Evolutionary conservation across 2,113 vertebrate genomes (phyloP).

Genomic region (Acanthisitta chloris): DNA sequence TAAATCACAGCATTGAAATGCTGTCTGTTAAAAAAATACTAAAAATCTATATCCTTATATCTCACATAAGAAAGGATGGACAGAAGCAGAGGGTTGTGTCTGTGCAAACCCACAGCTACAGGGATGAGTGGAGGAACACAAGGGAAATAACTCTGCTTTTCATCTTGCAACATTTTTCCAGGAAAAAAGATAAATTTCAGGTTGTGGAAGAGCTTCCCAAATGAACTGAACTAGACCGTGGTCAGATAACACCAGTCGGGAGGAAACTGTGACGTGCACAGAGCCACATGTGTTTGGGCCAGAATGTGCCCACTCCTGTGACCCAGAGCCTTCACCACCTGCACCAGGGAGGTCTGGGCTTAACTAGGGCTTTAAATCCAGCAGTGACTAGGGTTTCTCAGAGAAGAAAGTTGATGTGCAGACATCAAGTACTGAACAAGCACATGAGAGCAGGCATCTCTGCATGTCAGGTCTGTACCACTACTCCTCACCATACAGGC

Average conservation of each 20-base stretch:
- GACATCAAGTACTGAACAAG: neutral
- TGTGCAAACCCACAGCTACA: neutral
- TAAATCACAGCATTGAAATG: neutral
- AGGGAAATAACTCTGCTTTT: neutral
- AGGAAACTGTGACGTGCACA: neutral
- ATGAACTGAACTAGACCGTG: neutral
- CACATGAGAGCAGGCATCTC: neutral
- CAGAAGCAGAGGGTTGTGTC: neutral
- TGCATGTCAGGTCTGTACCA: neutral
- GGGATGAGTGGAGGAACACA: neutral
- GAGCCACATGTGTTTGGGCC: neutral
- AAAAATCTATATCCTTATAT: neutral
- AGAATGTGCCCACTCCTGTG: neutral
- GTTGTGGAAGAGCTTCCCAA: neutral
- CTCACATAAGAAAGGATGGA: neutral
- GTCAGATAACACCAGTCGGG: neutral
- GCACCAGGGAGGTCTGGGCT: neutral
- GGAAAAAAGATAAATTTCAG: neutral
- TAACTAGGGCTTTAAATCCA: neutral
- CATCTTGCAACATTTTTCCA: neutral
- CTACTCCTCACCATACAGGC: fast-evolving
- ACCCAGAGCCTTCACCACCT: neutral
- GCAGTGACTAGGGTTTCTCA: neutral
- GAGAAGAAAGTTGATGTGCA: neutral
- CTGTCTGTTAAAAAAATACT: neutral